Base-by-base conservation (phyloP, 1,140 invertebrate species). In the Drosophila neocordata region DNA sequence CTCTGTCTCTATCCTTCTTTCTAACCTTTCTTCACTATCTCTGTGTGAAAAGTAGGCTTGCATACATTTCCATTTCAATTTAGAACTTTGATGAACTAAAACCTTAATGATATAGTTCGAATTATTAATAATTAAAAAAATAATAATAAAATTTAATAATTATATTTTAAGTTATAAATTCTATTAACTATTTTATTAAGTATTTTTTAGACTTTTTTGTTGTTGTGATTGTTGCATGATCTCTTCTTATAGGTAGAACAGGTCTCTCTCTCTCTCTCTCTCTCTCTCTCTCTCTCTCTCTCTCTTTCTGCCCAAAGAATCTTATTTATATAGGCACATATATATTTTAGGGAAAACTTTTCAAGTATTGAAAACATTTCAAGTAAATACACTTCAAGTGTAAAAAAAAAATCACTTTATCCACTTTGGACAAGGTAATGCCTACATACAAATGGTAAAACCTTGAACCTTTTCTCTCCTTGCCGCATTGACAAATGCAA, bases 401-500 rank as follows among this genome's bases (percentile, higher is more conserved):
- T 31, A 6, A 7, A 6, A 31, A 3, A 7, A 11, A 20, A 48
- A 48, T 48, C 15, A 20, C 8, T 18, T 48, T 48, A 11, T 3
- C 41, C 41, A 48, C 1, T 48, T 38, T 38, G 12, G 37, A n/a
- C 11, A 38, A 38, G 12, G 12, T 11, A 48, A 9, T 20, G 41
- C 15, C 41, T 48, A 48, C 15, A 15, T 9, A 15, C 11, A 34
- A 11, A 34, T 56, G 27, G 27, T 15, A 27, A 55, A 55, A 18
- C 53, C 53, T 56, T 56, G 27, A 48, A 56, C 27, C 15, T 56
- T 31, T 13, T 24, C 22, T 24, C 22, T 24, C 22, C 15, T 34
- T 56, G 31, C 53, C 53, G 13, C 53, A 34, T 56, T 56, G 53
- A 56, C 53, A 34, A 35, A 56, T 56, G 57, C 35, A 31, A 59